Percentiles rank a stretch among this genome's conserved stretches.
phyloP scores from a whole-genome alignment of 35 echinoderm and acorn worm genomes.

The Diadema setosum region DNA sequence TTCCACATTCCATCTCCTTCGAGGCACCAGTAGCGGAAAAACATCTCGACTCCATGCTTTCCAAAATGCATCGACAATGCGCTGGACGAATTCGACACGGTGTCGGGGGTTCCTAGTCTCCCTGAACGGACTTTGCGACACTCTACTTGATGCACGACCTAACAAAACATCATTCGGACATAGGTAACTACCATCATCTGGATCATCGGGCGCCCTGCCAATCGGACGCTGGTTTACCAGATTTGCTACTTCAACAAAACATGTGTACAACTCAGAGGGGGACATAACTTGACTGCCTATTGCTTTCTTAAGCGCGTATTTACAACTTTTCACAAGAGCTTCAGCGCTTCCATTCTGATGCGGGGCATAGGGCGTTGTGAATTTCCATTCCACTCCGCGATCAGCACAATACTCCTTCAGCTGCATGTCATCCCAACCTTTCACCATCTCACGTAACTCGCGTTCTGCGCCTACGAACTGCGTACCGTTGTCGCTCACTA shows the following conservation, averaged over 20 bases:
- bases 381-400: conserved; percentile 24
- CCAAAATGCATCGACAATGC: conserved; percentile 47
- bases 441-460: conserved; percentile 26
- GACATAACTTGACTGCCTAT: background rate
- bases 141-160: background rate
- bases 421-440: conserved; percentile 25
- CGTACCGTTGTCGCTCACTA: conserved; percentile 61
- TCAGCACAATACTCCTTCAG: conserved; percentile 53
- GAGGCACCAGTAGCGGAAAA: conserved; percentile 17
- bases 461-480: conserved; percentile 44
- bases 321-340: conserved; percentile 54
- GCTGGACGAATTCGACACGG: conserved; percentile 15
- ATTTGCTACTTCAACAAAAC: conserved; percentile 29
- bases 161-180: conserved; percentile 12
- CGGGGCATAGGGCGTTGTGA: conserved; percentile 40
- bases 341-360: conserved; percentile 80
- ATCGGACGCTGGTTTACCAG: conserved; percentile 38
- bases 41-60: conserved; percentile 38
- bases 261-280: conserved; percentile 14
- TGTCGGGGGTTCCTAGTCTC: conserved; percentile 3
- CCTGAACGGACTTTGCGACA: conserved; percentile 33
- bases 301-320: background rate
- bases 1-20: conserved; percentile 34
- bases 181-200: conserved; percentile 34
- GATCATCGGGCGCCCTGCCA: conserved; percentile 39